A percentile compares a stretch with the other conserved stretches of the same genome.
phyloP scores from a whole-genome alignment of 2,888 invertebrate species.

The Meliscaeva auricollis region DNA sequence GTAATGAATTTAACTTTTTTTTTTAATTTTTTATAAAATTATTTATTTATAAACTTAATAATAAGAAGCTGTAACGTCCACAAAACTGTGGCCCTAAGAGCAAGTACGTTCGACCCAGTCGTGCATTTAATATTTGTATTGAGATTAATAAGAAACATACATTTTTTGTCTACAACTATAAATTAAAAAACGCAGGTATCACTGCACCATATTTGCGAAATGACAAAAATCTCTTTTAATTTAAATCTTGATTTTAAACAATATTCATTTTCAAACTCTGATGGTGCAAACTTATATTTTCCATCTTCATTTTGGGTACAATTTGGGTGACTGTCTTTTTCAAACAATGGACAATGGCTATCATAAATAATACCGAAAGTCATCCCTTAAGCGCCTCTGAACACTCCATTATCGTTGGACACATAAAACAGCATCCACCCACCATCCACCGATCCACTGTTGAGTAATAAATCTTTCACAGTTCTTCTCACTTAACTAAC shows the following conservation, averaged over 20 bases:
- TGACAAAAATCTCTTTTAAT: not conserved
- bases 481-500: slow-evolving; percentile 69
- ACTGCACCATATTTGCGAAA: too few relatives aligned
- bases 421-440: slow-evolving; percentile 1
- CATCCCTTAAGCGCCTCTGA: slow-evolving; percentile 47
- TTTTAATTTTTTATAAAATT: too few relatives aligned
- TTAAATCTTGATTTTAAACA: not conserved
- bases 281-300: not conserved
- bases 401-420: slow-evolving; percentile 33
- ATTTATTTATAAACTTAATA: too few relatives aligned
- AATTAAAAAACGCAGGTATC: too few relatives aligned
- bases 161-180: too few relatives aligned
- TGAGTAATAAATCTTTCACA: slow-evolving; percentile 71
- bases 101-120: too few relatives aligned
- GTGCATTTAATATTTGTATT: too few relatives aligned
- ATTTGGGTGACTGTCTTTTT: not conserved
- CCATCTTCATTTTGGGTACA: slow-evolving; percentile 27
- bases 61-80: too few relatives aligned
- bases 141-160: too few relatives aligned
- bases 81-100: too few relatives aligned
- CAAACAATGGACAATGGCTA: slow-evolving; percentile 20
- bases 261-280: not conserved
- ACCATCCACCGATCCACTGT: slow-evolving; percentile 40
- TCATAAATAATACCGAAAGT: slow-evolving; percentile 68
- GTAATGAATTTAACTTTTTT: too few relatives aligned